Base-by-base conservation (phyloP, 2,113 vertebrate genomes). In the Cryptotis parvus region DNA sequence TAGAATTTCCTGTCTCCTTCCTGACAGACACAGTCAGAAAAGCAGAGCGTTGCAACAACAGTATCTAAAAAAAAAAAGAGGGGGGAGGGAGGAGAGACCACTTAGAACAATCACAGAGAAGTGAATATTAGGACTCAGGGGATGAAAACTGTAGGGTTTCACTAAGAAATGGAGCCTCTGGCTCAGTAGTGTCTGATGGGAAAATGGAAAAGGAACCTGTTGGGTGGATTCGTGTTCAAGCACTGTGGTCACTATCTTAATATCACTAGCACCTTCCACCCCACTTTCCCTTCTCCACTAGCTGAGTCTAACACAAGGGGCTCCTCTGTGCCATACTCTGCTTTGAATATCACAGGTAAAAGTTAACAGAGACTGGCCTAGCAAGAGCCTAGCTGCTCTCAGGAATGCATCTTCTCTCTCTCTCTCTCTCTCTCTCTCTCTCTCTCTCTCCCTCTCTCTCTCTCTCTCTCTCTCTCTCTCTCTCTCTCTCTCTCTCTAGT, bases 1-100 rank as follows among this genome's bases (percentile, higher is more conserved):
- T 98, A 98, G 98, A 98, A 98, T 98, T 99, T 99, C 99, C 99
- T 99, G 99, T 98, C 98, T 99, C 98, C 98, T 99, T 99, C 99
- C 99, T 99, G 98, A 98, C 97, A 97, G 97, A 97, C 92, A 93
- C 97, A 96, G 97, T 96, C 97, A 96, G 95, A 97, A 98, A 98
- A 99, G 96, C 96, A 98, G 99, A 98, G 98, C 98, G 97, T 98
- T 98, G 97, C 98, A 97, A 96, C 98, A 98, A 97, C 97, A 96
- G 96, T 89, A 65, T 66, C 90, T 74, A 66, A 94, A 82, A 70
- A 90, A 86, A 20, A 58, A 58, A 58, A 20, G 6, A 58, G 24
- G 18, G 18, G 18, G 16, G 16, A 55, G 16, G 16, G 18, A 55
- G 16, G 16, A 15, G 77, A 58, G 52, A 16, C 39, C 3, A 33